Base-by-base conservation (phyloP, 35 echinoderm and acorn worm genomes). In the Apostichopus californicus region DNA sequence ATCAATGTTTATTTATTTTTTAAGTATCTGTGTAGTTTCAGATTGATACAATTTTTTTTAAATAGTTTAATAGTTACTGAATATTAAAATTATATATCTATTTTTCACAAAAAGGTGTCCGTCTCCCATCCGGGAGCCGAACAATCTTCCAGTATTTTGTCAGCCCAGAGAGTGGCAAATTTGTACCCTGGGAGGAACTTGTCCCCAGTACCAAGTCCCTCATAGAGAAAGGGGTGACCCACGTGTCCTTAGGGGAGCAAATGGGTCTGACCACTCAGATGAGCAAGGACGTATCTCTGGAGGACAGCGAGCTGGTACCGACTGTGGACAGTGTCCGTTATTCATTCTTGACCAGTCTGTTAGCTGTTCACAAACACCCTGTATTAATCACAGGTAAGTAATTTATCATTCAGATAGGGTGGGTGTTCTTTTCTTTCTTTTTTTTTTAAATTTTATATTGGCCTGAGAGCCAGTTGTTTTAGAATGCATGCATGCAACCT, bases 91-190 rank as follows among this genome's bases (percentile, higher is more conserved):
- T 0, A 3, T 46, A 0, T 46, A 46, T 61, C 58, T 61, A 8
- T 61, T 88, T 26, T 91, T 70, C 2, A 0, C 91, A 9, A 12
- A 63, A 71, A 99, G 97, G 97, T 78, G 95, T 99, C 5, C 86
- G 95, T 57, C 73, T 99, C n/a, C 97, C 97, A 22, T 99, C 97
- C 23, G 97, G 97, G 17, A 99, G 95, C 81, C 82, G 94, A 17
- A 99, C 97, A 53, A 96, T 99, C 93, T 99, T 99, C 89, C 95
- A 99, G 60, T 99, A 96, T 55, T 99, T 99, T 89, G 95, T 99
- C 64, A 99, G 93, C 79, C 82, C 94, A 10, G 97, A 99, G 92
- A 99, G 93, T 83, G 97, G 97, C 89, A 99, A 99, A 78, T 99
- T 99, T 95, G 97, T 99, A 14, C 93, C 93, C 10, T 99, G 97